Conservation (phyloP, 1,140 invertebrate genomes). For the Stenopsyche tienmushanensis region DNA sequence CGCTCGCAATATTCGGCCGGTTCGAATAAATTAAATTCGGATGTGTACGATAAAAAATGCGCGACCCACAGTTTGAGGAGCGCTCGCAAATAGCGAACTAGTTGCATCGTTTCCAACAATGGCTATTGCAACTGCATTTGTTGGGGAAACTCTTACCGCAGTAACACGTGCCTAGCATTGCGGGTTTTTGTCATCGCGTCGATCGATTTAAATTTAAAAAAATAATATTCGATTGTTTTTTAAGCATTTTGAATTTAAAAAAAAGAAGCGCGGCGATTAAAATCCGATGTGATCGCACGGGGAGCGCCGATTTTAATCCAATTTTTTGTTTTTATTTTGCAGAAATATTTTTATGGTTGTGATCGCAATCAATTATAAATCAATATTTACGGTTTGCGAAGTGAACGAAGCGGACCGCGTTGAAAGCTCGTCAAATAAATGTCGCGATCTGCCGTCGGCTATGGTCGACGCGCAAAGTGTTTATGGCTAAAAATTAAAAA, state of each 20-base stretch:
- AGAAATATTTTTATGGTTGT: not conserved
- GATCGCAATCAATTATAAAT: too few species aligned
- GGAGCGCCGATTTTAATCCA: not conserved
- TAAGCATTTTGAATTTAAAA: not conserved
- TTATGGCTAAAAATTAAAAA: too few species aligned
- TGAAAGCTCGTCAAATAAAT: too few species aligned
- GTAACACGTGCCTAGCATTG: constrained; percentile 20
- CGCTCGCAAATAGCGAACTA: not conserved
- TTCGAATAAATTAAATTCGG: too few species aligned
- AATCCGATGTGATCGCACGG: not conserved
- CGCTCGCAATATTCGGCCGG: too few species aligned
- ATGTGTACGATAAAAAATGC: too few species aligned
- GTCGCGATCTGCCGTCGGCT: too few species aligned
- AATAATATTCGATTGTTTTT: not conserved
- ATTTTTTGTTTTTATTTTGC: not conserved
- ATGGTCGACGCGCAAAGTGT: too few species aligned
- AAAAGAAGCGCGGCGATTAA: not conserved
- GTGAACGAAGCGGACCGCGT: too few species aligned
- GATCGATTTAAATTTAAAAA: too few species aligned
- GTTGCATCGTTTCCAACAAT: constrained; percentile 22
- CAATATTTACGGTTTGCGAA: too few species aligned
- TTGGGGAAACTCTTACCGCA: constrained; percentile 9
- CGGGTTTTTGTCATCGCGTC: constrained; percentile 4
- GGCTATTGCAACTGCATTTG: constrained; percentile 26
- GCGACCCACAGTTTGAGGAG: constrained; percentile 18